Conservation (phyloP, 2,113 vertebrate species). For the Brachypodius melanocephalos region DNA sequence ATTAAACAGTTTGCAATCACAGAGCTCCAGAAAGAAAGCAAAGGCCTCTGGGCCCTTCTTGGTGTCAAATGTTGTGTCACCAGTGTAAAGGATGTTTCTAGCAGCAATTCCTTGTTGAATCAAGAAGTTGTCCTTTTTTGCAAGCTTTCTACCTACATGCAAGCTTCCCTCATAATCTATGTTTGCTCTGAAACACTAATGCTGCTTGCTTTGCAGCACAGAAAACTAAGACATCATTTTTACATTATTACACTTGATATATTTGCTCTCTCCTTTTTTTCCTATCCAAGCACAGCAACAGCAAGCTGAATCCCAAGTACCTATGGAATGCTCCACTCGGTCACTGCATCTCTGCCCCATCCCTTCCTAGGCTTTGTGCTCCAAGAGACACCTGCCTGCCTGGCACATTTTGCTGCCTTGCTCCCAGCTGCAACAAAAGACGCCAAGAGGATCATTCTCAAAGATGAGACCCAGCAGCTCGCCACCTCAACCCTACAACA, state of each 20-base stretch:
- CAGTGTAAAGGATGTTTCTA: conserved; percentile 20
- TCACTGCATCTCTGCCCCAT: neutral
- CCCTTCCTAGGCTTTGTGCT: neutral
- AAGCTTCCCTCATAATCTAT: neutral
- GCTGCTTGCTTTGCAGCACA: neutral
- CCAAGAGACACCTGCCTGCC: neutral
- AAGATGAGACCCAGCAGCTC: neutral
- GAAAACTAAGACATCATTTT: neutral
- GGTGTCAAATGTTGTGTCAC: conserved; percentile 59
- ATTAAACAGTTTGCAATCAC: conserved; percentile 68
- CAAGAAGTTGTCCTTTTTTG: neutral
- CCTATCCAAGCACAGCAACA: neutral
- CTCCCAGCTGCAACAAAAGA: neutral
- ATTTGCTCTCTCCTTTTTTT: neutral
- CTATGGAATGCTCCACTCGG: neutral
- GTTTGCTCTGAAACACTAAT: neutral
- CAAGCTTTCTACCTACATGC: conserved; percentile 8
- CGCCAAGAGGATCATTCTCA: neutral
- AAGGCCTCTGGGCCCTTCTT: conserved; percentile 39
- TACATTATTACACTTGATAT: neutral
- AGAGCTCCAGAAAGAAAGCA: conserved; percentile 29
- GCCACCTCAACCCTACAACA: rapidly evolving
- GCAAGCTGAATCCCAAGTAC: neutral
- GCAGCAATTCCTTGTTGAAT: conserved; percentile 10
- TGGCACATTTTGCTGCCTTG: neutral